Conservation (phyloP, 2,113 vertebrate species). For the Crotalus helleri region DNA sequence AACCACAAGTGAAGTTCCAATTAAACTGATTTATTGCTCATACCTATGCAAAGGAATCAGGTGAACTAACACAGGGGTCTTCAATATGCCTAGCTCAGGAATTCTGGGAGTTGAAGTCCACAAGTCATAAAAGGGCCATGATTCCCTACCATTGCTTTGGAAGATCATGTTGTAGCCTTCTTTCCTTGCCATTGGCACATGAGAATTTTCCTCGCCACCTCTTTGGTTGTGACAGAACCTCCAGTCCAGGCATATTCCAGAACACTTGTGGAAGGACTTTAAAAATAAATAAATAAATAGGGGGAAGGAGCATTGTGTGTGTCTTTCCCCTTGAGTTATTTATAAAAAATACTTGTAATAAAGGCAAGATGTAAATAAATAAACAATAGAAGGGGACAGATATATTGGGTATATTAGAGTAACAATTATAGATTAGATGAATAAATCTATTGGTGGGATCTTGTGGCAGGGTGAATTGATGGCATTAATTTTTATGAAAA, state of each 20-base stretch:
- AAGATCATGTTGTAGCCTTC: background rate
- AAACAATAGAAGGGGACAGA: background rate
- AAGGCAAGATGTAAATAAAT: background rate
- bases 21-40: background rate
- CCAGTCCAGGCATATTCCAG: background rate
- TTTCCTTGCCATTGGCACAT: background rate
- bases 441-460: background rate
- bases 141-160: background rate
- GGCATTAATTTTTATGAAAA: background rate
- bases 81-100: background rate
- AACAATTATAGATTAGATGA: background rate
- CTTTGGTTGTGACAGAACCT: background rate
- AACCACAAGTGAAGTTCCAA: background rate
- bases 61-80: background rate
- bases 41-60: background rate
- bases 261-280: background rate
- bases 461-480: background rate
- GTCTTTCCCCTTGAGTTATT: background rate
- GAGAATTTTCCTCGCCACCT: background rate
- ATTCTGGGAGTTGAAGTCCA: background rate
- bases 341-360: background rate
- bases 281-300: background rate
- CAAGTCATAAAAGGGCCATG: background rate
- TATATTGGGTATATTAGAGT: background rate
- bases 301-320: background rate